Evolutionary conservation across 1,140 invertebrate species (phyloP).

Genomic region (Neodiprion virginianus): DNA sequence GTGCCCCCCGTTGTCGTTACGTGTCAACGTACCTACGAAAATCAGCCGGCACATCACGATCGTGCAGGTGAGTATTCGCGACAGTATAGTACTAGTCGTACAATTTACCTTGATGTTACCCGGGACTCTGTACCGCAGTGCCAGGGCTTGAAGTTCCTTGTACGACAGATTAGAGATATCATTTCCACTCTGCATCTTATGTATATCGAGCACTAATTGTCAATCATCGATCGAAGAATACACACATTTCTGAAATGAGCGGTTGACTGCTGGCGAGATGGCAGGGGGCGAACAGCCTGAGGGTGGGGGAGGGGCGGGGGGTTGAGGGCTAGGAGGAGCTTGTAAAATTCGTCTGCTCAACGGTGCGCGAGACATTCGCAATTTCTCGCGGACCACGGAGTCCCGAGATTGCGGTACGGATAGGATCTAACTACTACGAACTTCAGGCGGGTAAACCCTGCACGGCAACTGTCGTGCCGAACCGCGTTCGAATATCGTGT

Average conservation of each 20-base stretch:
- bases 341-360: slow-evolving; percentile 14
- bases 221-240: background rate
- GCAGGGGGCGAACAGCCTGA: slow-evolving; percentile 6
- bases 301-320: background rate
- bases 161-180: slow-evolving; percentile 48
- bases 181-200: slow-evolving; percentile 39
- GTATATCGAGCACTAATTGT: background rate
- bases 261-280: background rate
- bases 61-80: too few relatives aligned
- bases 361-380: background rate
- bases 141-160: slow-evolving; percentile 51
- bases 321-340: slow-evolving; percentile 20
- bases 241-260: slow-evolving; percentile 24
- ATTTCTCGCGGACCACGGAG: background rate
- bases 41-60: background rate
- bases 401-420: background rate
- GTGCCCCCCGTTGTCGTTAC: background rate
- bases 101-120: slow-evolving; percentile 53
- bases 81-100: too few relatives aligned
- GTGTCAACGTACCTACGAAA: background rate
- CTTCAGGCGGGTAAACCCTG: background rate
- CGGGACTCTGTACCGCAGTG: slow-evolving; percentile 44
- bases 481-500: too few relatives aligned
- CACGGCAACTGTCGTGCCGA: too few relatives aligned
- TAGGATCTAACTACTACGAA: background rate